A percentile compares a stretch with the other conserved stretches of the same genome.
These are phyloP conservation scores for Mugil cephalus DNA, from an alignment of 2,113 vertebrate species.

Conservation along the genomic window DNA sequence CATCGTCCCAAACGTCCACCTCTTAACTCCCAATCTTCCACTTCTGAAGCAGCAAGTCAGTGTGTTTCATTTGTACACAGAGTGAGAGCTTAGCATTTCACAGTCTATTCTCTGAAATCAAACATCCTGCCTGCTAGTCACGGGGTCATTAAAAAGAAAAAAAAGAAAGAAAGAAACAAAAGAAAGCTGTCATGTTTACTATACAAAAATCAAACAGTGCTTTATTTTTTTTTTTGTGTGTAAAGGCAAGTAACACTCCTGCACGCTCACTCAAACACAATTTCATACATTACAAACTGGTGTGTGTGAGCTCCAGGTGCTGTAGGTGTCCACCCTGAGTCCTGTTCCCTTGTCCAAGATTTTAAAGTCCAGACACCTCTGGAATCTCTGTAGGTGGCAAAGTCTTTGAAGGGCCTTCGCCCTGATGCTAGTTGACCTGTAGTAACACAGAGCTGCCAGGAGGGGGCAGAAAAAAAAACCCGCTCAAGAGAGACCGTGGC, in stretches of 20 bases:
- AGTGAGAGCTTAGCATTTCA: conserved; percentile 65
- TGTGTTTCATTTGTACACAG: conserved; percentile 58
- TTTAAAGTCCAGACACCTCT: conserved; percentile 53
- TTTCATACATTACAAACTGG: conserved; percentile 58
- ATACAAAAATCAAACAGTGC: conserved; percentile 72
- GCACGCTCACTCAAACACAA: conserved; percentile 58
- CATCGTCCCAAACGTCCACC: conserved; percentile 24
- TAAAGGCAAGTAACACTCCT: conserved; percentile 67
- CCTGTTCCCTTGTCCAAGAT: conserved; percentile 59
- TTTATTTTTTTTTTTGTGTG: conserved; percentile 59
- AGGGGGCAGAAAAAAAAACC: conserved; percentile 29
- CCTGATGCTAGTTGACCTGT: conserved; percentile 19
- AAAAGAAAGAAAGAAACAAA: conserved; percentile 16
- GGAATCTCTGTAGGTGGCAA: conserved; percentile 51
- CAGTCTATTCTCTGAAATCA: conserved; percentile 70
- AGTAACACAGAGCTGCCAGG: conserved; percentile 54
- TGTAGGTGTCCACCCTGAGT: conserved; percentile 55
- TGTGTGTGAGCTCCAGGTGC: conserved; percentile 45
- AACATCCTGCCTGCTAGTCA: conserved; percentile 48
- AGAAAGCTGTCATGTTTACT: conserved; percentile 42
- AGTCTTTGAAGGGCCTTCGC: conserved; percentile 12
- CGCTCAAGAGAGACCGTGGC: conserved; percentile 33
- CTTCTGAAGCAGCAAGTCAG: conserved; percentile 69
- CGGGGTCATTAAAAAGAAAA: conserved; percentile 43
- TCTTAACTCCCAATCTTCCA: conserved; percentile 30